Base-by-base conservation (phyloP, 1,140 invertebrate species). In the Aplysia californica region DNA sequence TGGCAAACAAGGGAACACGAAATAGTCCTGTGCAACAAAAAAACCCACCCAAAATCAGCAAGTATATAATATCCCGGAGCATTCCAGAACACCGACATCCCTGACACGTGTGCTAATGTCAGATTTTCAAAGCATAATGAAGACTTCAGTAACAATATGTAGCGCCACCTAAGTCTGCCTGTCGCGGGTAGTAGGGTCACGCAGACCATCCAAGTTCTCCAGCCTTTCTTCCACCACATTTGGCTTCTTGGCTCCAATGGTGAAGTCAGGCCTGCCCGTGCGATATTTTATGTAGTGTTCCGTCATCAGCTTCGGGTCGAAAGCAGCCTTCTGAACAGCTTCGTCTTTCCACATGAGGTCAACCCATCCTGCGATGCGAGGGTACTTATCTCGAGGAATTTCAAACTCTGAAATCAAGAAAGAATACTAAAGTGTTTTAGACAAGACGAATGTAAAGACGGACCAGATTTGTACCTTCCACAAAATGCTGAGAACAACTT, bases 341-440 rank as follows among this genome's bases (percentile, higher is more conserved):
- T 75, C 73, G 36, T 76, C 58, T 41, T 78, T 23, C 69, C 78
- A 76, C 83, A 84, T 84, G 67, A 67, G 69, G n/a, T 79, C 76
- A 23, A 84, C 44, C 78, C 82, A 84, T 18, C 59, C 79, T 18
- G 67, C 35, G 2, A 84, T 20, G 29, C 75, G 68, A 29, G 82
- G 80, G 64, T 76, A 80, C 36, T 70, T 72, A 6, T 50, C 44
- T 29, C 56, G 6, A 0, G 72, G 56, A 59, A 78, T 68, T n/a
- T 72, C 55, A 50, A 75, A 80, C 2, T 73, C 79, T 80, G 75
- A 6, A 66, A 64, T 50, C 5, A 66, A 73, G 38, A 74, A 3
- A 1, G 26, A 21, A 58, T n/a, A 69, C 5, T 23, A 41, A 38
- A 35, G 5, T 5, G 23, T 20, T 69, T n/a, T 41, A 18, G 1